Evolutionary conservation across 2,888 invertebrate species (phyloP), one percentile per base, ranked within the genome.

Genomic region (Bursaphelenchus okinawaensis): DNA sequence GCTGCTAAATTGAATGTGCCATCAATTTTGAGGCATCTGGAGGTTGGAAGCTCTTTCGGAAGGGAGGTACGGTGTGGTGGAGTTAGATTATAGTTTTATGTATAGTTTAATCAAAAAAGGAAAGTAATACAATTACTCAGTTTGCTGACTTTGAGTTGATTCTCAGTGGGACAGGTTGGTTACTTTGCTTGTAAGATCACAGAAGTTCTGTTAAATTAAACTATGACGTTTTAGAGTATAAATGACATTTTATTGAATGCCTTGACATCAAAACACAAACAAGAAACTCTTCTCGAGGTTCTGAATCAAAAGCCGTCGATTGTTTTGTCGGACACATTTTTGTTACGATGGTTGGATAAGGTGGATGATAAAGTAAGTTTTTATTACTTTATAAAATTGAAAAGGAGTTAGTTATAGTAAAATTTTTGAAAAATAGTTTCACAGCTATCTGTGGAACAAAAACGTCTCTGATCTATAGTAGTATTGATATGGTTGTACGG

Each of bases 1-100:
- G 76, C 79, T 1, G 73, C 75, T 0, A 73, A 76, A 50, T 31
- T 79, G 26, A 73, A 78, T 50, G 68, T 68, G 51, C 67, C 77
- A 7, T 66, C 71, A 0, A 73, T 74, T 1, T 60, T 79, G 16
- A 65, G 69, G 8, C 68, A 52, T 3, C 20, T 71, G 24, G 61
- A 66, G 9, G 55, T 78, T n/a, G 67, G 70, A 12, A 71, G 72
- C n/a, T 57, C 73, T 1, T 65, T 78, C 0, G 54, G 24, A 7
- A 63, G 61, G 3, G 74, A 73, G 28, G 70, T 71, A 7, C n/a
- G 31, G 3, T 71, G 20, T 12, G 0, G n/a, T 67, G 20, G 67
- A 19, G 16, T 26, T 16, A 69, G 20, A n/a, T 20, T 16, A 54
- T 4, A 54, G n/a, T 40, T 31, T 67, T 72, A 55, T 19, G 29